Conservation (phyloP, 2,888 invertebrate species). For the Metopia argyrocephala region DNA sequence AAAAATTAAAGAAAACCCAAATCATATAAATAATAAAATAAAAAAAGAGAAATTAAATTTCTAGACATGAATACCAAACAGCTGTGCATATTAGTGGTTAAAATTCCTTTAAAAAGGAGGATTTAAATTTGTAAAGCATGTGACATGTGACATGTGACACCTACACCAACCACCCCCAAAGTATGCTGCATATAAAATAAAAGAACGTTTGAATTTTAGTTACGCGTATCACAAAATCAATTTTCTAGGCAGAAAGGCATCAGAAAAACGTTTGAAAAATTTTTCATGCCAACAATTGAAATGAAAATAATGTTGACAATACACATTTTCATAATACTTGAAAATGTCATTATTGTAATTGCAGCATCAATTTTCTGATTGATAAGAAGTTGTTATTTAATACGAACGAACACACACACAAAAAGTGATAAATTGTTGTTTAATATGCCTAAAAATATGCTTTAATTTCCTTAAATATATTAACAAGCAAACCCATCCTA, state of each 20-base stretch:
- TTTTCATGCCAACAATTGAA: too few relatives aligned
- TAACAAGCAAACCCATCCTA: too few relatives aligned
- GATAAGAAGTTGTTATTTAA: slow-evolving; percentile 9
- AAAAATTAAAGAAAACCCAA: too few relatives aligned
- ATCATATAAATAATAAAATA: slow-evolving; percentile 13
- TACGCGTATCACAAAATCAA: too few relatives aligned
- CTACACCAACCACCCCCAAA: not conserved
- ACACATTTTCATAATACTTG: slow-evolving; percentile 28
- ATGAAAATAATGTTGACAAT: not conserved
- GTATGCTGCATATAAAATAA: slow-evolving; percentile 50
- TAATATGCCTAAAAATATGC: slow-evolving; percentile 30
- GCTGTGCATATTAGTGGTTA: slow-evolving; percentile 18
- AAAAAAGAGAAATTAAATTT: slow-evolving; percentile 23
- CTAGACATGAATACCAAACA: slow-evolving; percentile 46
- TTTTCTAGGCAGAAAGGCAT: not conserved
- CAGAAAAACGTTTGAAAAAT: not conserved
- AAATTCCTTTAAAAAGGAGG: slow-evolving; percentile 9
- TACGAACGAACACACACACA: not conserved
- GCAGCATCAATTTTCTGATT: slow-evolving; percentile 12
- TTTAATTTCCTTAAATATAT: slow-evolving; percentile 27
- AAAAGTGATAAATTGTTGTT: not conserved
- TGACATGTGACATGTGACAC: slow-evolving; percentile 17
- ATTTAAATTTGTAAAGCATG: slow-evolving; percentile 24
- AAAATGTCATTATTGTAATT: not conserved
- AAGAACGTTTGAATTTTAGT: too few relatives aligned